phyloP scores from a whole-genome alignment of 2,888 invertebrate species.

The Dioctria rufipes region DNA sequence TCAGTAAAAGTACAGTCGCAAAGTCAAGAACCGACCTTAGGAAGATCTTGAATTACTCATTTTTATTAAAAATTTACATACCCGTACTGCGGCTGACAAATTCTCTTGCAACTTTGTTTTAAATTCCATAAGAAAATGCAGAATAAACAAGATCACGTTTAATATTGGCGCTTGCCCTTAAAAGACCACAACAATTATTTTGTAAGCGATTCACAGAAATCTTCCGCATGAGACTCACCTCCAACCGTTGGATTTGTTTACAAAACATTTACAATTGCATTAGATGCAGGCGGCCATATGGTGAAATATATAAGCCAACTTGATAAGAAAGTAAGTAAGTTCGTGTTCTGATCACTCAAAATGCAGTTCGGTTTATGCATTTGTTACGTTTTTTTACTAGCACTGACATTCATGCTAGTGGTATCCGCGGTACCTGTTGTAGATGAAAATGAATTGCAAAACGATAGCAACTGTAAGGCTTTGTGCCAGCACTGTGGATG shows the following conservation, averaged over 20 bases:
- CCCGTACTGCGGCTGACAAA: not conserved
- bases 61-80: not conserved
- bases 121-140: not conserved
- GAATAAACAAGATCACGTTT: conserved; percentile 4
- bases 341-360: conserved; percentile 26
- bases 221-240: conserved; percentile 35
- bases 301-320: conserved; percentile 6
- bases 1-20: not conserved
- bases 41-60: not conserved
- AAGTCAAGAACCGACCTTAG: conserved; percentile 9
- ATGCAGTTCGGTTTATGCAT: conserved; percentile 37
- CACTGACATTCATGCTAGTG: conserved; percentile 4
- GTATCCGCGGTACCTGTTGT: conserved; percentile 7
- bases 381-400: conserved; percentile 26
- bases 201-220: conserved; percentile 12
- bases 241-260: conserved; percentile 16
- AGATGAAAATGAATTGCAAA: conserved; percentile 64
- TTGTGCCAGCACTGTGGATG: conserved; percentile 69
- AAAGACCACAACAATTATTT: conserved; percentile 6
- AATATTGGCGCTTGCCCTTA: not conserved
- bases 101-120: not conserved
- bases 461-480: conserved; percentile 66
- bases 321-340: conserved; percentile 6
- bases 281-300: not conserved
- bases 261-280: conserved; percentile 18